phyloP scores from a whole-genome alignment of 2,113 vertebrate species.

The Morone chrysops region DNA sequence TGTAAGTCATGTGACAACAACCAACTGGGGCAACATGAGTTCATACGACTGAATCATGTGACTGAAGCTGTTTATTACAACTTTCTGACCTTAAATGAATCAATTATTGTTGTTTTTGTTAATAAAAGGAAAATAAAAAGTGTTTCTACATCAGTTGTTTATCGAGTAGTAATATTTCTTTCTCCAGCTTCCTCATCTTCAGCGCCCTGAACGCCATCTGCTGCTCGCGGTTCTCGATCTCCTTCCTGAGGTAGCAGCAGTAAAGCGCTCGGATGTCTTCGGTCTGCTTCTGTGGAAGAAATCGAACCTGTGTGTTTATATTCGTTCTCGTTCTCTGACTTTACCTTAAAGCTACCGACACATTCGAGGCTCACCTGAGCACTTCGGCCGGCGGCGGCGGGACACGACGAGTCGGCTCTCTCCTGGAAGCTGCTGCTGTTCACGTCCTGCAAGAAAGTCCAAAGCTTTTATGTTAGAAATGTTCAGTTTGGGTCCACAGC shows the following conservation, averaged over 20 bases:
- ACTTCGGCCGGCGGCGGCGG: not conserved
- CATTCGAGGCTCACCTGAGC: conserved; percentile 52
- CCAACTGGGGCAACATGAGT: not conserved
- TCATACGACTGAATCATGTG: no score
- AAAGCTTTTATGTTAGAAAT: no score
- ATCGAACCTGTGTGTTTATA: not conserved
- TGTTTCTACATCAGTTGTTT: conserved; percentile 56
- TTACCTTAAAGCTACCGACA: not conserved
- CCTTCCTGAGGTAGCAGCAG: conserved; percentile 75
- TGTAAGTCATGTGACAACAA: not conserved
- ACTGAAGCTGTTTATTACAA: not conserved
- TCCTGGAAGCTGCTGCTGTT: conserved; percentile 56
- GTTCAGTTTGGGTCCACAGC: no score
- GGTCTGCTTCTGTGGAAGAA: conserved; percentile 48
- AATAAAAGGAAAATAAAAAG: no score
- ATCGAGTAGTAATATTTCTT: conserved; percentile 74
- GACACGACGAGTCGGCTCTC: not conserved
- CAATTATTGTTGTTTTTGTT: not conserved
- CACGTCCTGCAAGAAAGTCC: conserved; percentile 32
- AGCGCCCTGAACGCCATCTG: conserved; percentile 77
- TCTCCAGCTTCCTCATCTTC: conserved; percentile 79
- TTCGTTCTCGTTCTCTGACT: not conserved
- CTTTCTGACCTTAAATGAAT: conserved; percentile 3
- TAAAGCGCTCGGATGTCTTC: conserved; percentile 69
- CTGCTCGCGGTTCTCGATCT: conserved; percentile 77